Base-by-base conservation (phyloP, 1,140 invertebrate species). In the Bicyclus anynana region DNA sequence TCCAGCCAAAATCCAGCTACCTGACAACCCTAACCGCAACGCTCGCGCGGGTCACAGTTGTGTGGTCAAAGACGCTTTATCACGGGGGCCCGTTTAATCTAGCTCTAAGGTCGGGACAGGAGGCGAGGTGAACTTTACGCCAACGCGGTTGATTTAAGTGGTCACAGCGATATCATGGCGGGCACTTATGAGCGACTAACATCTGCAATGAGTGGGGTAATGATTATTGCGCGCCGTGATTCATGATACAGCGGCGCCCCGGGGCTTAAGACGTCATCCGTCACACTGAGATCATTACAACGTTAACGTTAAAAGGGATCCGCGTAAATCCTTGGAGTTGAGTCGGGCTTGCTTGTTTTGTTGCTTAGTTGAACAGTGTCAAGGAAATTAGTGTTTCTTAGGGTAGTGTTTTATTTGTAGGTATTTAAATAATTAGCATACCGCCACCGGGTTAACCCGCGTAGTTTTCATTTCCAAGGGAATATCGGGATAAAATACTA, bases 31-130 rank as follows among this genome's bases (percentile, higher is more conserved):
- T 33, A 20, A 55, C 46, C 26, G 14, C 48, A 44, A 21, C 44
- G 37, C 48, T 47, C 46, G 49, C 49, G 54, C 46, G 50, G 78
- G 29, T 70, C 78, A 65, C 21, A 35, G 59, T 62, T 65, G 21
- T 50, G 20, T 79, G 73, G 83, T 55, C 57, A 64, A 57, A 52
- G 69, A 65, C 68, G 72, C 70, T 81, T 84, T 84, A 86, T 84
- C 80, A 77, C 69, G 49, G 68, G 60, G 72, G 67, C 68, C 62
- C 78, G 73, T 78, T 83, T 87, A 87, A 87, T 84, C 81, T 87
- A 76, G 84, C 84, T 83, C 81, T 86, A 75, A 81, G 76, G 59
- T 64, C 56, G 71, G 56, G 66, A 67, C 70, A 74, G 76, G 67
- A 72, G 70, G 69, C 69, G 69, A 65, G 72, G 78, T 82, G 82